Evolutionary conservation across 2,113 vertebrate genomes (phyloP).

Genomic region (Arizona elegans): DNA sequence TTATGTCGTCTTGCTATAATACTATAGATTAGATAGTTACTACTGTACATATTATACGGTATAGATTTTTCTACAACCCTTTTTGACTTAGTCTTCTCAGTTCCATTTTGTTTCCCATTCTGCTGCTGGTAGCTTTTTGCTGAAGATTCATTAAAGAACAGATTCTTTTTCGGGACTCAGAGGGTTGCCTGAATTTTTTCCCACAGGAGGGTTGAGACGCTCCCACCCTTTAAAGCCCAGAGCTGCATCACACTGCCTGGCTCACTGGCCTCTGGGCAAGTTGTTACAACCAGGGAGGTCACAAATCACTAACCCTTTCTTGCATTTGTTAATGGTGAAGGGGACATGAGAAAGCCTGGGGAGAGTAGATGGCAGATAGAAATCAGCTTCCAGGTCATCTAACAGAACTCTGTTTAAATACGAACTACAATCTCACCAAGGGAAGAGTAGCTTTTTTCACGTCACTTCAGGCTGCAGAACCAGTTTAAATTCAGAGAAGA

Average conservation of each 20-base stretch:
- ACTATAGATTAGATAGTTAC: neutral
- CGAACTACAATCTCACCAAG: rapidly evolving
- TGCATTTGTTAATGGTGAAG: neutral
- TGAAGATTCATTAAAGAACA: neutral
- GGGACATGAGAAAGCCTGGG: conserved; percentile 29
- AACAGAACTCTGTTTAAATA: neutral
- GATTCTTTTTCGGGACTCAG: neutral
- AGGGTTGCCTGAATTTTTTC: conserved; percentile 30
- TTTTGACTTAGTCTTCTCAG: neutral
- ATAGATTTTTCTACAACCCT: neutral
- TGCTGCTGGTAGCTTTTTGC: neutral
- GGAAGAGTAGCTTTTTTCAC: rapidly evolving
- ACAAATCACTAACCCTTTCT: conserved; percentile 22
- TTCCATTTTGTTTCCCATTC: neutral
- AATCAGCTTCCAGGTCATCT: conserved; percentile 58
- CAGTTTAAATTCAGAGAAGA: neutral
- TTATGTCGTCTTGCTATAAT: neutral
- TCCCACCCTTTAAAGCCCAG: neutral
- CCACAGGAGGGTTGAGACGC: conserved; percentile 17
- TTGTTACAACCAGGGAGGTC: conserved; percentile 26
- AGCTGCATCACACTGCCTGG: conserved; percentile 58
- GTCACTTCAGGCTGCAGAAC: neutral
- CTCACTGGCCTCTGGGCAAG: neutral
- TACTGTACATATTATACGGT: neutral
- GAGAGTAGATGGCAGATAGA: conserved; percentile 28